These are phyloP conservation scores for Alectoris magna DNA, from an alignment of 2,797 vertebrate genomes.

Conservation along the genomic window DNA sequence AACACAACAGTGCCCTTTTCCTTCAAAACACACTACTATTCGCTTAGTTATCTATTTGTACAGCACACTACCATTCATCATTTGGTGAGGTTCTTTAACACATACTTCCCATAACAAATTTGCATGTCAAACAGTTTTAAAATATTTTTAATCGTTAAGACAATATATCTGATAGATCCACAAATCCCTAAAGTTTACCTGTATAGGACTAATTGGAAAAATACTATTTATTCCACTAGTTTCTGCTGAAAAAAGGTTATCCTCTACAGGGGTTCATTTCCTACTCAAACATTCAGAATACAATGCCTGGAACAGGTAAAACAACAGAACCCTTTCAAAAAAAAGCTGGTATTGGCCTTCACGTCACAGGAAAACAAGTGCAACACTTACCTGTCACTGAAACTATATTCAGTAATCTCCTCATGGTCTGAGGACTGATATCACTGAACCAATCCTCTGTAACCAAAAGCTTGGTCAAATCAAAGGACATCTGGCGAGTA, in stretches of 20 bases:
- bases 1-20: background rate
- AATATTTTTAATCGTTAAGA: background rate
- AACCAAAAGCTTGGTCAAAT: slow-evolving; percentile 94
- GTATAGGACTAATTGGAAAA: no score
- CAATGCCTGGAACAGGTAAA: background rate
- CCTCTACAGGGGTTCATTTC: background rate
- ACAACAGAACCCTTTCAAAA: background rate
- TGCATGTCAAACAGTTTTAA: background rate
- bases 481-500: slow-evolving; percentile 96
- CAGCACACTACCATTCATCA: no score
- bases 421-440: slow-evolving; percentile 98
- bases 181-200: background rate
- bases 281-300: background rate
- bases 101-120: background rate
- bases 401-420: slow-evolving; percentile 94
- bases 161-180: background rate
- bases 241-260: background rate
- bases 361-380: background rate
- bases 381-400: slow-evolving; percentile 90
- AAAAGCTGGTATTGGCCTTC: background rate
- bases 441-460: slow-evolving; percentile 98
- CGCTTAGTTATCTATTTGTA: background rate
- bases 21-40: background rate
- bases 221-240: background rate
- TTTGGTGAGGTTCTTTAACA: background rate